phyloP scores from a whole-genome alignment of 64 coral and sea anemone species.

The Cladopsammia gracilis region DNA sequence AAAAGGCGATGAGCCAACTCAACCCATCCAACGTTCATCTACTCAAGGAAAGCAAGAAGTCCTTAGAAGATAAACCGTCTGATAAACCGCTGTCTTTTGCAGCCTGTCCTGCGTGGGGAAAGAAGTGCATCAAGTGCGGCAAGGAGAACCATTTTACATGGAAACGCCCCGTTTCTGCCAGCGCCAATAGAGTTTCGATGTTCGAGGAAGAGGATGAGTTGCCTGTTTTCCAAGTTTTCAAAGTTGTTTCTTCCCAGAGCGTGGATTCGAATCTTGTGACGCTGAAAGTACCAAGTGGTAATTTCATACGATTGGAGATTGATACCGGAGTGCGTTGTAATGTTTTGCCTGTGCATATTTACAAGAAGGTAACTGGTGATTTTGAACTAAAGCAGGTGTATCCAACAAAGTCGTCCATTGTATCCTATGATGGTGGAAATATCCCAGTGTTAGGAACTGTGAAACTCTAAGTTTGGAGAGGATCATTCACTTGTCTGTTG shows the following conservation, averaged over 20 bases:
- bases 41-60: background rate
- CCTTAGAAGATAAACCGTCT: background rate
- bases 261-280: background rate
- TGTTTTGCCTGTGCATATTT: conserved; percentile 1
- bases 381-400: background rate
- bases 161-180: background rate
- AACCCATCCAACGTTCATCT: background rate
- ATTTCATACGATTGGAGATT: background rate
- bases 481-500: background rate
- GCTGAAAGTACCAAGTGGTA: background rate
- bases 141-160: background rate
- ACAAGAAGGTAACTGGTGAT: conserved; percentile 15
- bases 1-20: conserved; percentile 17
- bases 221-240: background rate
- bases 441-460: background rate
- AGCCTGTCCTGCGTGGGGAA: background rate
- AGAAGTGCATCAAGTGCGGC: background rate
- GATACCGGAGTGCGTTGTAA: background rate
- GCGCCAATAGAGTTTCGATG: background rate
- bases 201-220: background rate
- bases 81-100: background rate
- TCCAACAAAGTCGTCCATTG: background rate
- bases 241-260: background rate
- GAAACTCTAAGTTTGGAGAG: background rate
- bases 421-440: background rate